Evolutionary conservation across 2,888 invertebrate species (phyloP).

Genomic region (Callyntrura guangdongensis): DNA sequence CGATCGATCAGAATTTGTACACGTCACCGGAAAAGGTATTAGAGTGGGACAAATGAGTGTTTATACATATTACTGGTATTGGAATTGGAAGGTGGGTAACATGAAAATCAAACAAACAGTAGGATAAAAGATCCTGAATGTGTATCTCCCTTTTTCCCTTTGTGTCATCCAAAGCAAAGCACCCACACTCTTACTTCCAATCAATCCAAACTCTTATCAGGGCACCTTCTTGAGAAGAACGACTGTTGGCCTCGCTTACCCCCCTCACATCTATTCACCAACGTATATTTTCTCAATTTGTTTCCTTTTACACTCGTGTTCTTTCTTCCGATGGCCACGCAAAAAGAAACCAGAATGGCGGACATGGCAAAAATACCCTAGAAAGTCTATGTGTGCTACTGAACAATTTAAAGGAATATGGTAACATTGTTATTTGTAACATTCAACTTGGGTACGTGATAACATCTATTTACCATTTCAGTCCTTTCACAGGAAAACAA

Average conservation of each 20-base stretch:
- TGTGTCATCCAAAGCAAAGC: neutral
- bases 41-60: constrained; percentile 31
- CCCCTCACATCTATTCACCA: neutral
- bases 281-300: neutral
- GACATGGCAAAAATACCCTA: neutral
- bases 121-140: neutral
- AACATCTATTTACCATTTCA: constrained; percentile 48
- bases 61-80: neutral
- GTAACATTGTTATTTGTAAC: constrained; percentile 55
- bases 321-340: neutral
- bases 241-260: neutral
- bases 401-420: constrained; percentile 22
- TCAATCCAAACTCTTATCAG: constrained; percentile 38
- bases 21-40: constrained; percentile 12
- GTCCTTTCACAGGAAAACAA: neutral
- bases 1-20: constrained; percentile 42
- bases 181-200: neutral
- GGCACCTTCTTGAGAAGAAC: constrained; percentile 5
- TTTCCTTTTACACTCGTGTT: neutral
- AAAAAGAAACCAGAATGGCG: neutral
- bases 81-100: constrained; percentile 2
- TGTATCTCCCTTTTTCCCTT: neutral
- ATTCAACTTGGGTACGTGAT: constrained; percentile 50
- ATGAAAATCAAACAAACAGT: constrained; percentile 41
- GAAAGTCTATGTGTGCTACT: neutral